These are phyloP conservation scores for Heliothis peltigera DNA, from an alignment of 2,888 invertebrate genomes.

Conservation along the genomic window DNA sequence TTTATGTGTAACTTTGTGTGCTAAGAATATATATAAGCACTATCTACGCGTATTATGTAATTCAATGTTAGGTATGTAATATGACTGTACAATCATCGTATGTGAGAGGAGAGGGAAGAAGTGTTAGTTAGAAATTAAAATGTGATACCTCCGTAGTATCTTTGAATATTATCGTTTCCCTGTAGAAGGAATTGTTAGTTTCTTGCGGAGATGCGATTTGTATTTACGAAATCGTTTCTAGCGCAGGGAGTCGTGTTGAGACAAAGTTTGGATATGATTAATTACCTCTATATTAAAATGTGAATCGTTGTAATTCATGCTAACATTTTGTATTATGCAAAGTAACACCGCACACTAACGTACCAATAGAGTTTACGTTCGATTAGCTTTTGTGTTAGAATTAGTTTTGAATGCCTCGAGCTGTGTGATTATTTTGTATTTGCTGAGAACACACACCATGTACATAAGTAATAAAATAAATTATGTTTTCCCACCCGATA, in stretches of 20 bases:
- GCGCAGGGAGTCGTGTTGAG: conserved; percentile 34
- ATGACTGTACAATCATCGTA: conserved; percentile 63
- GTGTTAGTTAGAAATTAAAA: conserved; percentile 73
- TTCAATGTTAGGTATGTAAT: conserved; percentile 71
- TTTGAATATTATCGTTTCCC: conserved; percentile 68
- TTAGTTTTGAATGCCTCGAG: conserved; percentile 68
- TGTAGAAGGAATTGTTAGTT: conserved; percentile 70
- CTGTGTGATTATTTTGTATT: conserved; percentile 79
- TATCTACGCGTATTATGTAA: conserved; percentile 60
- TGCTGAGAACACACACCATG: conserved; percentile 81
- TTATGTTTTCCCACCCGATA: conserved; percentile 84
- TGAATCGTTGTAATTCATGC: conserved; percentile 69
- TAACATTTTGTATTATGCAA: conserved; percentile 77
- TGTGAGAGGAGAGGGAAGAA: conserved; percentile 48
- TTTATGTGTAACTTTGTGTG: conserved; percentile 69
- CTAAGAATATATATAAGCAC: conserved; percentile 61
- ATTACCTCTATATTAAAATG: conserved; percentile 52
- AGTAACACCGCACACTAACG: conserved; percentile 76
- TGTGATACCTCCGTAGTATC: conserved; percentile 79
- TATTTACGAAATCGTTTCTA: conserved; percentile 39
- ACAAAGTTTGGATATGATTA: conserved; percentile 51
- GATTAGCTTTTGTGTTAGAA: conserved; percentile 79
- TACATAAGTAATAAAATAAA: conserved; percentile 86
- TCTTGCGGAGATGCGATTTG: conserved; percentile 54
- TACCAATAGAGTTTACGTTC: conserved; percentile 71